Conservation (phyloP, 1,140 invertebrate genomes). For the Pteromalus puparum region DNA sequence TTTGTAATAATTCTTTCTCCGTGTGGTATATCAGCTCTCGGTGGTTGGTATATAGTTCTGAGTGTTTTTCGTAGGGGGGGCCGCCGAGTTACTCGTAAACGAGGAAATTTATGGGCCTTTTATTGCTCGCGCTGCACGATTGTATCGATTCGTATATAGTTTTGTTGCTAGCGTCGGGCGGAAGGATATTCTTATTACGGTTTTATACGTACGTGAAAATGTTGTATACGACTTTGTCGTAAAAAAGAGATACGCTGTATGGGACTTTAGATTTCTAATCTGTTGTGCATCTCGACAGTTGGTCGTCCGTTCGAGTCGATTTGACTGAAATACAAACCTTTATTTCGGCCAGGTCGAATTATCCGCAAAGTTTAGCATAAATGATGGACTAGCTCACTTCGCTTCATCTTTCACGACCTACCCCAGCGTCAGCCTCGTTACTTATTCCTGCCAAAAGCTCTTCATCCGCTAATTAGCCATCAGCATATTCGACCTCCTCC, state of each 20-base stretch:
- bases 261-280: not conserved
- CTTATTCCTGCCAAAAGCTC: too few species aligned
- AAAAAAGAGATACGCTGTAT: not conserved
- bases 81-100: constrained; percentile 40
- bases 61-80: constrained; percentile 17
- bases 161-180: not conserved
- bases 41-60: constrained; percentile 6
- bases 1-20: constrained; percentile 10
- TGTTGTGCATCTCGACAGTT: too few species aligned
- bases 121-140: not conserved
- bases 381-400: too few species aligned
- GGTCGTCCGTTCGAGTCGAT: too few species aligned
- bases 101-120: constrained; percentile 34
- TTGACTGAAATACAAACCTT: not conserved
- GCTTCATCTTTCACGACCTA: too few species aligned
- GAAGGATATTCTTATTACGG: not conserved
- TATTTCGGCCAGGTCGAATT: not conserved
- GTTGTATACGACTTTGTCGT: not conserved
- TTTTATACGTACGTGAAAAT: not conserved
- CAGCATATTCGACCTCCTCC: not conserved
- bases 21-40: not conserved
- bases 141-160: not conserved
- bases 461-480: not conserved
- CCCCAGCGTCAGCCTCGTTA: too few species aligned
- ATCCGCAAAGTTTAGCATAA: not conserved